These are phyloP conservation scores for Garrulus glandarius DNA, from an alignment of 2,797 vertebrate genomes.

Conservation along the genomic window DNA sequence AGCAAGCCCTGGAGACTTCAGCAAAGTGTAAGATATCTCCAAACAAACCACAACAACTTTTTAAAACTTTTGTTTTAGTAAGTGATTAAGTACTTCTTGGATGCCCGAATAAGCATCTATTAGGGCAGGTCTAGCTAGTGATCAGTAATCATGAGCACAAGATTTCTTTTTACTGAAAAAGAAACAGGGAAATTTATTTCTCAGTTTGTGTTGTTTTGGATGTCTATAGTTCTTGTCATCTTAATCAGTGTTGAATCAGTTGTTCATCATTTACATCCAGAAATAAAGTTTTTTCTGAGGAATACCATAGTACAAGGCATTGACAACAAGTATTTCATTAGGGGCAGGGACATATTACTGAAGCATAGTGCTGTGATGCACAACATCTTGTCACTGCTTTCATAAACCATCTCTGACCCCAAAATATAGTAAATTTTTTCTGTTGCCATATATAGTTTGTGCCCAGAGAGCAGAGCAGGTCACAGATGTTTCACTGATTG, in stretches of 20 bases:
- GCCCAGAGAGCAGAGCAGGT: background rate
- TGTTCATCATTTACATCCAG: background rate
- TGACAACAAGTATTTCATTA: background rate
- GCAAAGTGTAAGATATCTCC: conserved; percentile 32
- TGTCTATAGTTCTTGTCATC: background rate
- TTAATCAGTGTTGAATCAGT: background rate
- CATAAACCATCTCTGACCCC: background rate
- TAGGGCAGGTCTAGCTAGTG: background rate
- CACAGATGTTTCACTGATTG: background rate
- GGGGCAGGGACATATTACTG: background rate
- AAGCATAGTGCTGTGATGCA: background rate
- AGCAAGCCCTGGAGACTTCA: conserved; percentile 52
- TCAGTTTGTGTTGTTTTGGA: background rate
- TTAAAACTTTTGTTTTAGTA: conserved; percentile 43
- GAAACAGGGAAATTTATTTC: background rate
- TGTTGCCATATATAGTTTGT: background rate
- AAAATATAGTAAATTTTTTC: background rate
- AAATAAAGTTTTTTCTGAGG: background rate
- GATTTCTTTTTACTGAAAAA: background rate
- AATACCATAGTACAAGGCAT: background rate
- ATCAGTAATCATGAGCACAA: background rate
- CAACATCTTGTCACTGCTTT: background rate
- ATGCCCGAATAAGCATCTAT: background rate
- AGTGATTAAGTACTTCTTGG: conserved; percentile 8
- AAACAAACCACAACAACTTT: conserved; percentile 58